phyloP scores from a whole-genome alignment of 1,140 invertebrate genomes.

The Brachionus koreanus region DNA sequence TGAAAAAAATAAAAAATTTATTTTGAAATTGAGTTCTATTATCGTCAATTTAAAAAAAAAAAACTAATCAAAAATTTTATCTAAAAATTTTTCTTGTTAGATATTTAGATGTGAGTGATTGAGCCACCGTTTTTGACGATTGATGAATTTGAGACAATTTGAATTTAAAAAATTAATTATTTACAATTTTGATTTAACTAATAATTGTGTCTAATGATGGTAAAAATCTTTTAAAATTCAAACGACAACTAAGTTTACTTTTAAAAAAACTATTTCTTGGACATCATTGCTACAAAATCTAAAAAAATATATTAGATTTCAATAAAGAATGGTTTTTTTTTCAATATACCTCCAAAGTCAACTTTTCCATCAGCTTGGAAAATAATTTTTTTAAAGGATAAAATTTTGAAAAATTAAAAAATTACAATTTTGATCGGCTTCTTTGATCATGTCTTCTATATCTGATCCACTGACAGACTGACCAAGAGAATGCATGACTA shows the following conservation, averaged over 20 bases:
- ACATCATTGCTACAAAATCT: constrained; percentile 40
- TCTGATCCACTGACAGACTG: constrained; percentile 15
- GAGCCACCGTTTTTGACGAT: not conserved
- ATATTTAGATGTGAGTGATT: not conserved
- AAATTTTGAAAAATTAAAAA: not conserved
- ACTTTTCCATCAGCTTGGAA: constrained; percentile 31
- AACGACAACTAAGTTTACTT: not conserved
- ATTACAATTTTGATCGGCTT: constrained; percentile 38
- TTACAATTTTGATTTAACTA: not conserved
- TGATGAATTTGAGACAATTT: no score
- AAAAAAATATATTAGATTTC: not conserved
- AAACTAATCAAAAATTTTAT: not conserved
- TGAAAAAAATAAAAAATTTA: no score
- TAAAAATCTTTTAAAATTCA: not conserved
- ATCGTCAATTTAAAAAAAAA: no score
- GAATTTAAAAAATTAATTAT: not conserved
- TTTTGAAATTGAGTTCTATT: no score
- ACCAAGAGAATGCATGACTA: constrained; percentile 34
- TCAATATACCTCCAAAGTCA: constrained; percentile 27
- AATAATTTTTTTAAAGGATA: not conserved
- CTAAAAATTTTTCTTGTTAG: not conserved
- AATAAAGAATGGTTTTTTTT: not conserved
- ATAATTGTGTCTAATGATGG: not conserved
- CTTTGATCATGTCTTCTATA: constrained; percentile 41
- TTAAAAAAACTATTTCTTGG: not conserved